Evolutionary conservation across 2,113 vertebrate genomes (phyloP).

Genomic region (Lipophrys pholis): DNA sequence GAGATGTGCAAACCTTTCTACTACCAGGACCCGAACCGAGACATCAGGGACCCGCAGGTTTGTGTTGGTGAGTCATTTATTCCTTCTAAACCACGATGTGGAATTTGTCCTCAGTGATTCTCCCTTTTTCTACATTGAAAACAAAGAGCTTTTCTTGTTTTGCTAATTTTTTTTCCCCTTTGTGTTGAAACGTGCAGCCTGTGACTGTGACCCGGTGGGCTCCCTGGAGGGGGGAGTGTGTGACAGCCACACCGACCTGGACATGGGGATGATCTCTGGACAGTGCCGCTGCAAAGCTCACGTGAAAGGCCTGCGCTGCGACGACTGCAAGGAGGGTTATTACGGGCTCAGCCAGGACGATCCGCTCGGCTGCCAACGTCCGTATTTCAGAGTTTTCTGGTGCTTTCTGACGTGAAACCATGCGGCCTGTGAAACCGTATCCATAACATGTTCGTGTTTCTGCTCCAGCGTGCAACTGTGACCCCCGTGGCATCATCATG

Average conservation of each 20-base stretch:
- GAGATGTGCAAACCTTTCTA: conserved; percentile 87
- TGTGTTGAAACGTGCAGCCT: conserved; percentile 69
- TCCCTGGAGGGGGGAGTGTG: conserved; percentile 86
- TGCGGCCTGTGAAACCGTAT: no score
- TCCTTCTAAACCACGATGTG: not conserved
- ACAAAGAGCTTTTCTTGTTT: not conserved
- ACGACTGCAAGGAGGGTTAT: conserved; percentile 85
- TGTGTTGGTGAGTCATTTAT: conserved; percentile 85
- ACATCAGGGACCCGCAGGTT: conserved; percentile 85
- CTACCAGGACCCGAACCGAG: conserved; percentile 82
- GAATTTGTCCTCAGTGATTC: no score
- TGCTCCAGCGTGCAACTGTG: conserved; percentile 86
- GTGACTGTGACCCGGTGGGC: conserved; percentile 89
- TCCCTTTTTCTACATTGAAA: no score
- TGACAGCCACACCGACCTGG: conserved; percentile 85
- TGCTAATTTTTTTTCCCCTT: not conserved
- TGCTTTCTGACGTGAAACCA: no score
- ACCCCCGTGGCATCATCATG: conserved; percentile 83
- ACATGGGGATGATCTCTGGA: conserved; percentile 84
- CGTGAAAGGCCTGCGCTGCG: conserved; percentile 84
- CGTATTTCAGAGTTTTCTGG: not conserved
- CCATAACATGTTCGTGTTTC: not conserved
- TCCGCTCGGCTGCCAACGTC: conserved; percentile 85
- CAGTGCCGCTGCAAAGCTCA: conserved; percentile 90
- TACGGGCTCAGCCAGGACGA: conserved; percentile 87